Evolutionary conservation across 2,113 vertebrate species (phyloP), one percentile per base, ranked within the genome.

Genomic region (Saccopteryx bilineata): DNA sequence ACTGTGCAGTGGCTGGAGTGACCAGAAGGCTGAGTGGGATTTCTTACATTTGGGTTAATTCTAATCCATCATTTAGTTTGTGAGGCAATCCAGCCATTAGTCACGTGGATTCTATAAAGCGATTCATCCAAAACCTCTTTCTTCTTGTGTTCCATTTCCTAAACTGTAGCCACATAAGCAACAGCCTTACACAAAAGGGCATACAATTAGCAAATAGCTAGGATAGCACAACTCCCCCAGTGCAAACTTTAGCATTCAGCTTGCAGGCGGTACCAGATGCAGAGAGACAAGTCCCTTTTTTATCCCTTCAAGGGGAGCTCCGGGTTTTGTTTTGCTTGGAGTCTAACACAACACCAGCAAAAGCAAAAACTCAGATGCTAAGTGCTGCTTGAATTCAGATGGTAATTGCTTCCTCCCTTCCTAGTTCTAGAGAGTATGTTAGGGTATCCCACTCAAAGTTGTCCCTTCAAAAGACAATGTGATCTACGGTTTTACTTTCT

Each of bases 161-260:
- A 96, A 83, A 78, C 46, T 86, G 19, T 24, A 96, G 84, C 76
- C 91, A 83, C 65, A 87, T 82, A 60, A 84, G 87, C 79, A 94
- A 79, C 68, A 90, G 28, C 79, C 46, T 87, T 85, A 63, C 52
- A 94, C 65, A 90, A 79, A 96, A 95, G 89, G 81, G 65, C 63
- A 65, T 24, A 85, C 8, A 75, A 76, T 96, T 87, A 93, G 76
- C 84, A 52, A 28, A 56, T 4, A 84, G 80, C 52, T 31, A 61
- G 24, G 17, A 14, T 1, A 71, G 90, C 76, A 68, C 9, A 19
- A 26, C 56, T 79, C 56, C n/a, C 54, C 31, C 28, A 12, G 26
- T 3, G 15, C 12, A 39, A 31, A 66, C 63, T 75, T 54, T 60
- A 85, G 80, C 39, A 69, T 63, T 92, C 72, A 69, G 54, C 78